These are phyloP conservation scores for Tinamus guttatus DNA, from an alignment of 2,113 vertebrate species.

Conservation along the genomic window DNA sequence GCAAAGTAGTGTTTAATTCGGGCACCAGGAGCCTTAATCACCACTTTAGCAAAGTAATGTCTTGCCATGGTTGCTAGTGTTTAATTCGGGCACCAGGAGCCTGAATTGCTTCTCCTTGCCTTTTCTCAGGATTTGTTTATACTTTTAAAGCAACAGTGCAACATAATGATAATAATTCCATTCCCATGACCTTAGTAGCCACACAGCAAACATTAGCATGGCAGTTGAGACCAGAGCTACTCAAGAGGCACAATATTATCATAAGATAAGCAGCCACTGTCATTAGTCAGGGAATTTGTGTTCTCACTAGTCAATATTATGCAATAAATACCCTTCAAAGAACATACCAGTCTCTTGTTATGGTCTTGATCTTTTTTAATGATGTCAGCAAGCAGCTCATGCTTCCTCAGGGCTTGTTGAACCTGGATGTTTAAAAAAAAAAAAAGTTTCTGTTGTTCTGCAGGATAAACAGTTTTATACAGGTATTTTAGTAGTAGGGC, in stretches of 20 bases:
- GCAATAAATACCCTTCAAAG: background rate
- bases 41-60: background rate
- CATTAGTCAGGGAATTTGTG: background rate
- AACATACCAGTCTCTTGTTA: conserved; percentile 88
- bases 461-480: background rate
- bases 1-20: background rate
- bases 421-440: conserved; percentile 75
- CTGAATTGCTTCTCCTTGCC: background rate
- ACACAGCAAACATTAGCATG: background rate
- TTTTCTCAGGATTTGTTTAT: background rate
- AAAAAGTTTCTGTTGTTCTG: background rate
- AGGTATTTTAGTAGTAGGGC: background rate
- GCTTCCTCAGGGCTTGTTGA: conserved; percentile 88
- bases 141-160: background rate
- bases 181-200: background rate
- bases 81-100: background rate
- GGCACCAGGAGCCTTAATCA: background rate
- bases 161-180: background rate
- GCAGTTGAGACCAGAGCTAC: background rate
- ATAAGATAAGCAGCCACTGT: background rate
- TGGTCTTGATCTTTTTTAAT: conserved; percentile 89
- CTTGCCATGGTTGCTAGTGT: background rate
- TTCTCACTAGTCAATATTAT: background rate
- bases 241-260: background rate
- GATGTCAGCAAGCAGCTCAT: conserved; percentile 86